Base-by-base conservation (phyloP, 2,797 vertebrate species). In the Scleropages formosus region DNA sequence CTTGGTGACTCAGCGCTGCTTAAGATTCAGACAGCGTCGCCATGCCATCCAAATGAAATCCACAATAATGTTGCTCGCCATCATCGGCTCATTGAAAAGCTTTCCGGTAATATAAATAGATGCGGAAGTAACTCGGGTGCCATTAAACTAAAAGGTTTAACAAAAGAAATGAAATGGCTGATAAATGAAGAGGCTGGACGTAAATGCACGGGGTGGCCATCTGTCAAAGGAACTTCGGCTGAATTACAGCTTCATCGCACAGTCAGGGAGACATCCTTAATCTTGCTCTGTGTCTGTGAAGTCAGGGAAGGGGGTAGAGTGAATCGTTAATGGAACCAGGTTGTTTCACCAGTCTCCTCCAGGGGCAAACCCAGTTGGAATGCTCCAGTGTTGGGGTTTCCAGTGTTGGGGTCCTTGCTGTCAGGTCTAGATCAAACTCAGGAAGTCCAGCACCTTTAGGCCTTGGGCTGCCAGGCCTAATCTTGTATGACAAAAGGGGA, bases 131-230 rank as follows among this genome's bases (percentile, higher is more conserved):
- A 72, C 59, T 39, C 51, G 64, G 53, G 27, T 47, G 51, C 78
- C 75, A 84, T 86, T 83, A 82, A 39, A 77, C 77, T 86, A 80
- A 86, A 79, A 82, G 82, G 80, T 78, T 82, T 81, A 79, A 61
- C 56, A 58, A 77, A 77, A 80, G 53, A 56, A 80, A 79, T 81
- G 73, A 56, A 68, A 26, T 20, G 51, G 26, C 31, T 75, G 27
- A 58, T 16, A 61, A 63, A 49, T 47, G 44, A 75, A 72, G 53
- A 64, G 65, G 31, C 24, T 13, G 65, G 15, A 44, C 63, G 58
- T 60, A 22, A 39, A 39, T n/a, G 11, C 64, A 20, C 70, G 39
- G 13, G 11, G 39, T 9, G 7, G 51, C 75, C 59, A 77, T 79
- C 59, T 75, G 62, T 79, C 26, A 31, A 13, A 70, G 67, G 24